Percentiles rank a stretch among this genome's conserved stretches.
phyloP scores from a whole-genome alignment of 2,113 vertebrate species.

The Glaucidium brasilianum region DNA sequence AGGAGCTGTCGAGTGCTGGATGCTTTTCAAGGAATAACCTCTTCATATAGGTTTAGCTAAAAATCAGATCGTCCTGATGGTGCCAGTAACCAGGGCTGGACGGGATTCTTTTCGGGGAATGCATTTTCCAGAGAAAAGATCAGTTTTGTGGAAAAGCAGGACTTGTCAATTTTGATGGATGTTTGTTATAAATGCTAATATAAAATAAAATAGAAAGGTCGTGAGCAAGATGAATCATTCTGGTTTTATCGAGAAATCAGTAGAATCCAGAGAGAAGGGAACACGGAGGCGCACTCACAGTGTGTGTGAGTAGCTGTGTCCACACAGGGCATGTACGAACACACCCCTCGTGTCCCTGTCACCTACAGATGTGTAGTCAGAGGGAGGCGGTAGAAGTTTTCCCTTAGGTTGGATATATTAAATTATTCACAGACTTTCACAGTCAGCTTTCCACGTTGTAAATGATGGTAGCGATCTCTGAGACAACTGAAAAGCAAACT shows the following conservation, averaged over 20 bases:
- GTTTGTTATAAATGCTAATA: background rate
- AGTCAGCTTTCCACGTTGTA: background rate
- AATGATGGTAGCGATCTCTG: background rate
- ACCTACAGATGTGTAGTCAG: rapidly evolving
- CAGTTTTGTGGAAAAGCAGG: background rate
- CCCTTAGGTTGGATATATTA: background rate
- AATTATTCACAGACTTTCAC: background rate
- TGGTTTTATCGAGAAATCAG: background rate
- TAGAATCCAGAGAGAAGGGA: background rate
- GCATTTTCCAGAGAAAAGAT: background rate
- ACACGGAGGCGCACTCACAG: background rate
- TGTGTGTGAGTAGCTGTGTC: rapidly evolving
- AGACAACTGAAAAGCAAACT: background rate
- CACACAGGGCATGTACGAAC: background rate
- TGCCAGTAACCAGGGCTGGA: background rate
- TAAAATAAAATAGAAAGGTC: background rate
- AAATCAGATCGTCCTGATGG: background rate
- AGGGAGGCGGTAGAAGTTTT: background rate
- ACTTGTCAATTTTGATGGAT: background rate
- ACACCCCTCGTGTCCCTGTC: no score
- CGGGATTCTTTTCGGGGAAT: background rate
- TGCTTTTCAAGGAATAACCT: background rate
- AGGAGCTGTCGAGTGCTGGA: background rate
- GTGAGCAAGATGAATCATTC: background rate
- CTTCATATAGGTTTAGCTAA: background rate